These are phyloP conservation scores for chimpanzee (Pan troglodytes) DNA, from an alignment of 2,113 vertebrate genomes.

Conservation along the genomic window DNA sequence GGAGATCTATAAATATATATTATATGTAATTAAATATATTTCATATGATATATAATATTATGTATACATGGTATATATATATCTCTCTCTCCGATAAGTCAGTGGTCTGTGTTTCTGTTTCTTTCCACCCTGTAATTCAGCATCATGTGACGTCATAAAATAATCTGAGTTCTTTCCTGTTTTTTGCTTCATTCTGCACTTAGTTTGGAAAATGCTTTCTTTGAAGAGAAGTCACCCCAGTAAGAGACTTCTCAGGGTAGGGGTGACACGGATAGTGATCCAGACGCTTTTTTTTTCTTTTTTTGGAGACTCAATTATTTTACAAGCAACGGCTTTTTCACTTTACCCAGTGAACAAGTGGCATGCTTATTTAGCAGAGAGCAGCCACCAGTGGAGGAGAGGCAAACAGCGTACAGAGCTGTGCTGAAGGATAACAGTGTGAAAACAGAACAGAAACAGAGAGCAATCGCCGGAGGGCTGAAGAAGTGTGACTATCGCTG, in stretches of 20 bases:
- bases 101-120: background rate
- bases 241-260: background rate
- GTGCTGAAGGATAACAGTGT: no score
- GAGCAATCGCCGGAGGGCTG: background rate
- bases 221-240: background rate
- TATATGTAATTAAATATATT: background rate
- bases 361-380: background rate
- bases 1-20: background rate
- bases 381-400: background rate
- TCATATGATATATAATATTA: background rate
- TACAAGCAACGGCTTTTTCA: no score
- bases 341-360: background rate
- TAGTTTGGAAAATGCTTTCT: background rate
- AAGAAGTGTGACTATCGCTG: no score
- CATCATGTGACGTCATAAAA: background rate
- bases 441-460: background rate
- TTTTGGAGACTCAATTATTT: background rate
- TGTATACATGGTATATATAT: background rate
- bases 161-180: background rate
- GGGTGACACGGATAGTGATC: background rate
- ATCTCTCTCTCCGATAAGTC: background rate
- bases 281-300: background rate
- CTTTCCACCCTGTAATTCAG: background rate
- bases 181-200: background rate
- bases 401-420: background rate